Evolutionary conservation across 2,113 vertebrate species (phyloP).

Genomic region (Serinus canaria): DNA sequence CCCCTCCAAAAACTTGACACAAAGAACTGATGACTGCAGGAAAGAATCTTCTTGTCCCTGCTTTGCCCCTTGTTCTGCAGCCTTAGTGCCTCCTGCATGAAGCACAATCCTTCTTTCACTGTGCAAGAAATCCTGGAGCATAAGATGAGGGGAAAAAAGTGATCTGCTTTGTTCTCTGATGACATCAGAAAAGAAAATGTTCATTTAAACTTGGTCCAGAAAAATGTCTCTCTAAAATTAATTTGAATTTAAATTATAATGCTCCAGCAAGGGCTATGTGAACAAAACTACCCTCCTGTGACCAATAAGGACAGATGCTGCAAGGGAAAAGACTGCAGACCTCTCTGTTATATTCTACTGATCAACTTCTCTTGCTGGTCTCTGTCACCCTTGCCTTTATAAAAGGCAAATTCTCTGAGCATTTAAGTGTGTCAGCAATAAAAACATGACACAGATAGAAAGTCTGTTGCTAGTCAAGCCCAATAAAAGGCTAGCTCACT

Average conservation of each 20-base stretch:
- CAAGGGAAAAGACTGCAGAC: background rate
- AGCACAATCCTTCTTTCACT: background rate
- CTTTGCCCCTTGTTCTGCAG: background rate
- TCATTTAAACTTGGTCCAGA: background rate
- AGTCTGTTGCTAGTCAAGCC: background rate
- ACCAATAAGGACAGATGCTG: background rate
- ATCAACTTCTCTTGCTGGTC: background rate
- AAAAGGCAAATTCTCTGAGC: background rate
- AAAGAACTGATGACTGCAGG: background rate
- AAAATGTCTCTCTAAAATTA: background rate
- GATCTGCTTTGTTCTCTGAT: background rate
- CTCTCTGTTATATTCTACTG: background rate
- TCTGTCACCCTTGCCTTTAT: background rate
- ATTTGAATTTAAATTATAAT: background rate
- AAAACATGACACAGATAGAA: background rate
- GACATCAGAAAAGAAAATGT: background rate
- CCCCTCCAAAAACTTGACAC: background rate
- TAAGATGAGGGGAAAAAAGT: background rate
- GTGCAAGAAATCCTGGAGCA: background rate
- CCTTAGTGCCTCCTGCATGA: background rate
- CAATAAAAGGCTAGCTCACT: constrained; percentile 8
- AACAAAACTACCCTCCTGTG: background rate
- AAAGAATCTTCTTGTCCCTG: background rate
- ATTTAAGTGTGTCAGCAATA: background rate
- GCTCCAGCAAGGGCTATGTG: background rate